Percentiles rank a stretch among this genome's conserved stretches.
These are phyloP conservation scores for Rousettus leschenaultii DNA, from an alignment of 2,113 vertebrate species.

Conservation along the genomic window DNA sequence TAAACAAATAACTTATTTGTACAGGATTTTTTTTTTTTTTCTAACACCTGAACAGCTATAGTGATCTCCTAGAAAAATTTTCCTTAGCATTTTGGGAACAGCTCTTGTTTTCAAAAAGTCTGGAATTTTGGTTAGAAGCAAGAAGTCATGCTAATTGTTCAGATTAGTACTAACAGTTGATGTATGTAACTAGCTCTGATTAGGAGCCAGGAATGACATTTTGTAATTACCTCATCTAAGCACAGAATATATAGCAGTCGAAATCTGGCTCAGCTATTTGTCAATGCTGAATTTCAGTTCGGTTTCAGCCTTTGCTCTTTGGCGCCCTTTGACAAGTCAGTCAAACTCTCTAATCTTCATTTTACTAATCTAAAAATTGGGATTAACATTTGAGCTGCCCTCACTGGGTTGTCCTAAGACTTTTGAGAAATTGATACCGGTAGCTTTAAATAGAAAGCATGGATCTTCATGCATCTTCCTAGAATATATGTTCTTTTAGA, in stretches of 20 bases:
- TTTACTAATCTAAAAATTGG: background rate
- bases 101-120: background rate
- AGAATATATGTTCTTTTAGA: background rate
- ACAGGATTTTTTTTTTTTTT: background rate
- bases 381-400: background rate
- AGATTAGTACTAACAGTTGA: background rate
- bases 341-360: background rate
- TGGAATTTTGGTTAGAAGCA: background rate
- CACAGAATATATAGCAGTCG: background rate
- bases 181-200: background rate
- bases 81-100: background rate
- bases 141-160: background rate
- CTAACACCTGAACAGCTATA: background rate
- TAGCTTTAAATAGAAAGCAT: background rate
- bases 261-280: background rate
- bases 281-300: background rate
- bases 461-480: fast-evolving
- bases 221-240: background rate
- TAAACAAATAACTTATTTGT: background rate
- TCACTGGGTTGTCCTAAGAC: background rate
- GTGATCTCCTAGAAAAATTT: background rate
- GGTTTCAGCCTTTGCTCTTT: background rate
- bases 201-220: background rate
- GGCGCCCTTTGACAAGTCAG: background rate
- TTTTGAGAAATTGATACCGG: background rate